These are phyloP conservation scores for Leucoma salicis DNA, from an alignment of 2,888 invertebrate species.

Conservation along the genomic window DNA sequence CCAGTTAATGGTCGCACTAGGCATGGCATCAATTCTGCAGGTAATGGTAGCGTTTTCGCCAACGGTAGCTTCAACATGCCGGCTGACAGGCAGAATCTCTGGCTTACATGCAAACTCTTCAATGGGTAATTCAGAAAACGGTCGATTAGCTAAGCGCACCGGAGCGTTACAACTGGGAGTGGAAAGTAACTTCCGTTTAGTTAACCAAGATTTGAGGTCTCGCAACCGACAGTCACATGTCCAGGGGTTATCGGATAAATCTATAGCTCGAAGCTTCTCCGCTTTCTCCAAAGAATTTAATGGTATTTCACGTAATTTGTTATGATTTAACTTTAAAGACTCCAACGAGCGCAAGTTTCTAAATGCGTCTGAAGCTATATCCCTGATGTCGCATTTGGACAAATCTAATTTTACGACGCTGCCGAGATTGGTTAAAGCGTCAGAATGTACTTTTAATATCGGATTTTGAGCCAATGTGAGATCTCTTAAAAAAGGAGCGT, in stretches of 20 bases:
- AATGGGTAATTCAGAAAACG: conserved; percentile 88
- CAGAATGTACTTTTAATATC: conserved; percentile 88
- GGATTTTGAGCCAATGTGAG: conserved; percentile 91
- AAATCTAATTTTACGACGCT: conserved; percentile 92
- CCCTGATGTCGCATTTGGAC: conserved; percentile 90
- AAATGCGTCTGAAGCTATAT: conserved; percentile 87
- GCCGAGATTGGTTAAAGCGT: conserved; percentile 88
- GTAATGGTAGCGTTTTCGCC: conserved; percentile 93
- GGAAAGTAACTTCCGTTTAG: conserved; percentile 88
- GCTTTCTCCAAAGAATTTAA: conserved; percentile 88
- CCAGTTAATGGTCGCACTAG: conserved; percentile 92
- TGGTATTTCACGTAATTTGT: conserved; percentile 88
- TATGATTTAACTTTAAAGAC: conserved; percentile 90
- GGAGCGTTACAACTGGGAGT: conserved; percentile 90
- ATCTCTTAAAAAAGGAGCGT: conserved; percentile 91
- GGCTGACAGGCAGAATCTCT: conserved; percentile 87
- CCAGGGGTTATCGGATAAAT: conserved; percentile 94
- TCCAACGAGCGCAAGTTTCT: conserved; percentile 89
- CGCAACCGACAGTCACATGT: conserved; percentile 92
- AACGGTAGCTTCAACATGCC: conserved; percentile 89
- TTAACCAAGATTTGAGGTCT: conserved; percentile 91
- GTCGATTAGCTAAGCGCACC: conserved; percentile 85
- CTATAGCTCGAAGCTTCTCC: conserved; percentile 89
- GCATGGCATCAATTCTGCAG: conserved; percentile 91
- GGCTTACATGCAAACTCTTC: conserved; percentile 94